Evolutionary conservation across 1,140 invertebrate species (phyloP).

Genomic region (Diabrotica virgifera): DNA sequence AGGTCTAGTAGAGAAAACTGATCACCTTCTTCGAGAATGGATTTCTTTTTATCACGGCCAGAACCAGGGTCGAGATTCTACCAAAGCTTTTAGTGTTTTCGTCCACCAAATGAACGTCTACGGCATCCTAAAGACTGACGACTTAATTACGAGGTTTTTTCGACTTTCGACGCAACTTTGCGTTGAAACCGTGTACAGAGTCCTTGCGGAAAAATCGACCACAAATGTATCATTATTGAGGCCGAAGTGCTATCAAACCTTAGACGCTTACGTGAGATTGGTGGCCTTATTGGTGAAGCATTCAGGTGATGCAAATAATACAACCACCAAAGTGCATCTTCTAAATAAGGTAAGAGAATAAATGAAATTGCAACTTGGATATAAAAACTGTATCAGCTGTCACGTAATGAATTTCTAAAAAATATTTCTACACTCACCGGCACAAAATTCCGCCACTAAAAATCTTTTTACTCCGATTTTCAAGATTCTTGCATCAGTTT

Average conservation of each 20-base stretch:
- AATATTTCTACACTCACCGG: no score
- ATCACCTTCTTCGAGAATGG: constrained; percentile 93
- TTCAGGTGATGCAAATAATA: constrained; percentile 82
- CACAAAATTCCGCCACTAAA: no score
- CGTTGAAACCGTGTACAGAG: constrained; percentile 89
- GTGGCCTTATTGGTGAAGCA: constrained; percentile 96
- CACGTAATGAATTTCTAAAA: no score
- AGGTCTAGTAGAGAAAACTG: constrained; percentile 92
- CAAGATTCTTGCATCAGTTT: no score
- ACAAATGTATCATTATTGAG: constrained; percentile 57
- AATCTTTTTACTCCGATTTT: no score
- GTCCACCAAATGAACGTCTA: constrained; percentile 96
- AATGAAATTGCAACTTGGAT: no score
- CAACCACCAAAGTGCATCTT: constrained; percentile 92
- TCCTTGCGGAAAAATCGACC: constrained; percentile 52
- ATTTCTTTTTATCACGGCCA: constrained; percentile 82
- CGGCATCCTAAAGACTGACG: constrained; percentile 95
- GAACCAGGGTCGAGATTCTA: constrained; percentile 76
- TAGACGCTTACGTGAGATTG: constrained; percentile 93
- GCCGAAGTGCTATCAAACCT: constrained; percentile 91
- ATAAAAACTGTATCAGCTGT: no score
- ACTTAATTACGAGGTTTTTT: constrained; percentile 96
- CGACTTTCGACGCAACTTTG: constrained; percentile 95
- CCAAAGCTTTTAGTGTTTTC: constrained; percentile 91
- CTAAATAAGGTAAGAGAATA: constrained; percentile 71